Base-by-base conservation (phyloP, 2,113 vertebrate genomes). In the Poecilia latipinna region DNA sequence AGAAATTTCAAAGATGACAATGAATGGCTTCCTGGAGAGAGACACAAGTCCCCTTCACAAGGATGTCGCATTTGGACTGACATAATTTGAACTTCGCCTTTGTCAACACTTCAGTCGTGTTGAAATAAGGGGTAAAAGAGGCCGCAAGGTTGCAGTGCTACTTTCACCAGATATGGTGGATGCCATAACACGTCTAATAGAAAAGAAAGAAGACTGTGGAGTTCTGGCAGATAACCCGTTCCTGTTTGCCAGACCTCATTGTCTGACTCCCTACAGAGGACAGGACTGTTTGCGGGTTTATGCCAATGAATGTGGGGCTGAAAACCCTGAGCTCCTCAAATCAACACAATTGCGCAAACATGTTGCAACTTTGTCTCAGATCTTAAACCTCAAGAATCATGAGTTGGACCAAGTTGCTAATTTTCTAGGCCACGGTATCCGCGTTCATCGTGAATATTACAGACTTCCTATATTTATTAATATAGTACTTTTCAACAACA, bases 191-290 rank as follows among this genome's bases (percentile, higher is more conserved):
- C n/a, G 4, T 0, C 61, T 65, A 3, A 65, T 70, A 31, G 28
- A 32, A 13, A 60, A 26, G 32, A 78, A 69, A 66, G 31, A 13
- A 66, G 76, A 78, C 0, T 78, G 62, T 78, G 68, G 44, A 1
- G 31, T 78, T 10, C 75, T 19, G 12, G 44, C 22, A 35, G 72
- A 80, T 11, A 80, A 70, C 37, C 19, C 0, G 15, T 70, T 70
- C 5, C 35, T 75, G 4, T 70, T 75, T 65, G 66, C 78, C 8
- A 64, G 71, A 64, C 78, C 78, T 7, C 19, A 70, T 2, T 80
- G 67, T 70, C 64, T 75, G 1, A 62, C 61, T 65, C 15, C 61
- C 7, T 80, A 70, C 33, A 64, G 72, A 64, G 72, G 44, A 73
- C 77, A 68, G 8, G 42, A 68, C 57, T 63, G 70, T 68, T 5